Evolutionary conservation across 2,888 invertebrate genomes (phyloP).

Genomic region (Acheta domesticus): DNA sequence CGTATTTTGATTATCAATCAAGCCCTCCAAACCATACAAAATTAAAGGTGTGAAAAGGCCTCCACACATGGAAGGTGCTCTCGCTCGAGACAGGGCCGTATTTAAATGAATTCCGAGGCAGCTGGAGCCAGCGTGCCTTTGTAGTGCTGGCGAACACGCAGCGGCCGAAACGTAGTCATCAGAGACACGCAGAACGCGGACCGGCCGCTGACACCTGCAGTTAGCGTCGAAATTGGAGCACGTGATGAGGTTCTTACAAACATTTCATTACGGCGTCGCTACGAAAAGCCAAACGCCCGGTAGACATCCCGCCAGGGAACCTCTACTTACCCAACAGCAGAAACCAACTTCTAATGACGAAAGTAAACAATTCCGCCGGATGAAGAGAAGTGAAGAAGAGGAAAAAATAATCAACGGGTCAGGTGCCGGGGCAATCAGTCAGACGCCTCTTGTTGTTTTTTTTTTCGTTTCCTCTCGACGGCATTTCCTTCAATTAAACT

Average conservation of each 20-base stretch:
- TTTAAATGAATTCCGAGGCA: constrained; percentile 11
- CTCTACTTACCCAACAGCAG: constrained; percentile 3
- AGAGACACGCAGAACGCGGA: background rate
- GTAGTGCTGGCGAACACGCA: background rate
- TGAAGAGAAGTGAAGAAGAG: background rate
- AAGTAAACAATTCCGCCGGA: background rate
- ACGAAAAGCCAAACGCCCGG: background rate
- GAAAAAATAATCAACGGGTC: background rate
- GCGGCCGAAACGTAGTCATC: constrained; percentile 9
- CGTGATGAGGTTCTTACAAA: background rate
- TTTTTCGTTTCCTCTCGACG: background rate
- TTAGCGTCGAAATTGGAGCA: background rate
- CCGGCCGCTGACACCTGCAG: background rate
- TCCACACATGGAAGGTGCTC: no score
- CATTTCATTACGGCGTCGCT: background rate
- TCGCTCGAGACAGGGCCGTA: no score
- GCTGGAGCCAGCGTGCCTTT: background rate
- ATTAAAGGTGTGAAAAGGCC: no score
- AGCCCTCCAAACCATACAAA: no score
- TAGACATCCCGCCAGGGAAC: background rate
- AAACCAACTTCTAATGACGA: constrained; percentile 18
- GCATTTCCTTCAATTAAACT: constrained; percentile 18
- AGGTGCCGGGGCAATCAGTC: background rate
- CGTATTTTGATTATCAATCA: no score
- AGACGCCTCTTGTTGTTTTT: no score